Evolutionary conservation across 2,888 invertebrate species (phyloP).

Genomic region (Anthrax anthrax): DNA sequence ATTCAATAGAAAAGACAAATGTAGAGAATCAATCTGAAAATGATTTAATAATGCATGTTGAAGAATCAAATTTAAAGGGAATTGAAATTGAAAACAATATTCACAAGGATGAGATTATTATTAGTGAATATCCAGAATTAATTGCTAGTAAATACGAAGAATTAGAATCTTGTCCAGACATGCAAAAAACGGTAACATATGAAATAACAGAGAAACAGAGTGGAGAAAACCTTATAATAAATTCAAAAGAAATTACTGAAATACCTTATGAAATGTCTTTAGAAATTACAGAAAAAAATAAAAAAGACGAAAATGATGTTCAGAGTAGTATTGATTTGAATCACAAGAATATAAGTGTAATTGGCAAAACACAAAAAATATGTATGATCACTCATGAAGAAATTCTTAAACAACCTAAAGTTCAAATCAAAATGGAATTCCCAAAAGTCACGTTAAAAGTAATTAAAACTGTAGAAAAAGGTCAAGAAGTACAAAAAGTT

Average conservation of each 20-base stretch:
- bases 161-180: neutral
- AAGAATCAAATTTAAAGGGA: too few species aligned
- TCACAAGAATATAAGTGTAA: neutral
- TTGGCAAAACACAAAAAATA: slow-evolving; percentile 35
- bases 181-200: neutral
- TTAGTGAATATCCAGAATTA: too few species aligned
- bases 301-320: neutral
- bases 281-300: neutral
- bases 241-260: neutral
- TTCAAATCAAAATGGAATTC: slow-evolving; percentile 48
- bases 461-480: slow-evolving; percentile 26
- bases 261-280: neutral
- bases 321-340: slow-evolving; percentile 1
- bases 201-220: neutral
- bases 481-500: slow-evolving; percentile 12
- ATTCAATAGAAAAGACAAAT: too few species aligned
- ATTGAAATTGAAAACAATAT: too few species aligned
- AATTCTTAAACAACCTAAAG: slow-evolving; percentile 48
- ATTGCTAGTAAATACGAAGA: too few species aligned
- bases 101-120: too few species aligned
- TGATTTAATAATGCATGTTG: too few species aligned
- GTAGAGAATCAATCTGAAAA: too few species aligned
- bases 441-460: slow-evolving; percentile 29
- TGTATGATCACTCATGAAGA: slow-evolving; percentile 60
- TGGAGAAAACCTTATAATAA: neutral